Evolutionary conservation across 2,888 invertebrate genomes (phyloP).

Genomic region (Podotricha telesiphe): DNA sequence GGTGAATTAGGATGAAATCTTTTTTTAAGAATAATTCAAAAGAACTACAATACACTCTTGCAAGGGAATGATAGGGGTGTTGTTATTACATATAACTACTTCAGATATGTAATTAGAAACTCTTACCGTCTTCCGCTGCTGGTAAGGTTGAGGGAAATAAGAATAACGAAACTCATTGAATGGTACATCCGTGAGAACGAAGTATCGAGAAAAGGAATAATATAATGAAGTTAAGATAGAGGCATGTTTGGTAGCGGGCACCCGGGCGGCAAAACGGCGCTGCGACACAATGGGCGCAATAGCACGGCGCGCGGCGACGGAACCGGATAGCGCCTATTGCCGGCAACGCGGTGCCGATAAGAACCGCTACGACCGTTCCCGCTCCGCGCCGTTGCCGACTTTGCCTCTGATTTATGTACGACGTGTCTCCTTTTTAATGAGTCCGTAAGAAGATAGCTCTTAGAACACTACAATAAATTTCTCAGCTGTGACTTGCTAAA

Average conservation of each 20-base stretch:
- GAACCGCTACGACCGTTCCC: constrained; percentile 61
- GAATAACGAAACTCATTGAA: constrained; percentile 47
- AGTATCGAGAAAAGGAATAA: constrained; percentile 67
- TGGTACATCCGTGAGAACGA: constrained; percentile 50
- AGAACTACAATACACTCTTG: too few species aligned
- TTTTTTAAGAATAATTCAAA: too few species aligned
- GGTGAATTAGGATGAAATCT: too few species aligned
- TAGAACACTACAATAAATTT: constrained; percentile 79
- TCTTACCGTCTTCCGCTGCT: constrained; percentile 27
- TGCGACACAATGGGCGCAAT: constrained; percentile 66
- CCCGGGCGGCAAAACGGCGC: constrained; percentile 43
- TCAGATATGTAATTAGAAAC: background rate
- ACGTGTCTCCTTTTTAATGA: constrained; percentile 84
- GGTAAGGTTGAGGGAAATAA: constrained; percentile 39
- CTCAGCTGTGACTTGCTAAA: constrained; percentile 74
- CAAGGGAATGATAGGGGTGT: too few species aligned
- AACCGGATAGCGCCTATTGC: constrained; percentile 84
- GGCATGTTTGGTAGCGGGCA: constrained; percentile 55
- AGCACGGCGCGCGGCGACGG: constrained; percentile 64
- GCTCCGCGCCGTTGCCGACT: constrained; percentile 54
- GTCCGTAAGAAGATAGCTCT: constrained; percentile 82
- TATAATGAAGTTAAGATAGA: constrained; percentile 69
- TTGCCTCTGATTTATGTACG: constrained; percentile 80
- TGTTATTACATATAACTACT: too few species aligned
- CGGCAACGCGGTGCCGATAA: constrained; percentile 74